Evolutionary conservation across 2,113 vertebrate genomes (phyloP).

Genomic region (Hydrolagus affinis): DNA sequence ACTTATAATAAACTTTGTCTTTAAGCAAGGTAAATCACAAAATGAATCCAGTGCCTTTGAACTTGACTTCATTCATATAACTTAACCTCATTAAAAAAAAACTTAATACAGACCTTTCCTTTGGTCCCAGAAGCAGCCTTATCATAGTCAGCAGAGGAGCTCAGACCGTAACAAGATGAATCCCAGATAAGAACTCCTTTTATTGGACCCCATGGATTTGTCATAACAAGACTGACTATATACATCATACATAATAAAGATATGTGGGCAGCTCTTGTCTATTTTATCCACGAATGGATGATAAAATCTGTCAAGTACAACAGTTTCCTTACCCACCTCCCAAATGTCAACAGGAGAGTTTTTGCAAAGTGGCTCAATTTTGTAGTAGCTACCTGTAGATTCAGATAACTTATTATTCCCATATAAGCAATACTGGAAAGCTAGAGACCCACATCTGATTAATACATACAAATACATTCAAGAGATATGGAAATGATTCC

Average conservation of each 20-base stretch:
- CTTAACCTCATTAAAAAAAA: not conserved
- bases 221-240: not conserved
- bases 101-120: not conserved
- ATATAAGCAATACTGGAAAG: not conserved
- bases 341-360: not conserved
- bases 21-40: slow-evolving; percentile 10
- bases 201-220: not conserved
- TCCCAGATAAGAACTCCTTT: not conserved
- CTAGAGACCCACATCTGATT: not conserved
- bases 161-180: not conserved
- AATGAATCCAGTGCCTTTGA: slow-evolving; percentile 4
- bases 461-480: not conserved
- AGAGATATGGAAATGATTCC: not conserved
- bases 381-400: not conserved
- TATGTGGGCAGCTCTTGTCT: slow-evolving; percentile 12
- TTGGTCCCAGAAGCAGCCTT: not conserved
- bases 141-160: not conserved
- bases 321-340: not conserved
- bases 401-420: slow-evolving; percentile 1
- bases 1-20: not conserved
- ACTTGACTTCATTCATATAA: not conserved
- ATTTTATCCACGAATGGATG: not conserved
- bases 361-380: not conserved
- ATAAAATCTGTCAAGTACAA: not conserved
- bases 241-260: not conserved